Evolutionary conservation across 2,888 invertebrate species (phyloP).

Genomic region (Melangyna quadrimaculata): DNA sequence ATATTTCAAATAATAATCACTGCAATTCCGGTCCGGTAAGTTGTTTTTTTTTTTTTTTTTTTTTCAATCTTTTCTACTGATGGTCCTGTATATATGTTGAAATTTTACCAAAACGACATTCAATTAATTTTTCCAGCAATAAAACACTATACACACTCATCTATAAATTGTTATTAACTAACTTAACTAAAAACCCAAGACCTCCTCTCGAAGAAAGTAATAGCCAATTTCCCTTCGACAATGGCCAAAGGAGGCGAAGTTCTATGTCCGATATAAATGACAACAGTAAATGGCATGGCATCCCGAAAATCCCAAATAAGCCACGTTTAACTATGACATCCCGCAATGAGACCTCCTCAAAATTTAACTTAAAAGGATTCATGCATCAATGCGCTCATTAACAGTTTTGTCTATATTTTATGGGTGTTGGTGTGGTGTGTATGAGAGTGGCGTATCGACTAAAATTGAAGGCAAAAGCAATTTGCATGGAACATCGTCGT

Average conservation of each 20-base stretch:
- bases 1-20: slow-evolving; percentile 26
- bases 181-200: slow-evolving; percentile 18
- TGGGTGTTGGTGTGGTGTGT: neutral
- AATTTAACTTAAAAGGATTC: slow-evolving; percentile 56
- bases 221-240: slow-evolving; percentile 58
- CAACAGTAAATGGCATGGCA: slow-evolving; percentile 31
- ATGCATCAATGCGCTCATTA: slow-evolving; percentile 62
- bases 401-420: slow-evolving; percentile 1
- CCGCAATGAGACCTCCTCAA: slow-evolving; percentile 42
- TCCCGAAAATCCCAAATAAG: slow-evolving; percentile 30
- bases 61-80: neutral
- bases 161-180: slow-evolving; percentile 37
- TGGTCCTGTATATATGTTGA: neutral
- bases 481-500: slow-evolving; percentile 25
- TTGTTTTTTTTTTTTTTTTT: neutral
- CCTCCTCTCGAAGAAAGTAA: slow-evolving; percentile 29
- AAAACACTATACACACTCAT: slow-evolving; percentile 19
- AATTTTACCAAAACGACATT: slow-evolving; percentile 26
- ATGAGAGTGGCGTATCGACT: neutral
- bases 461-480: slow-evolving; percentile 29
- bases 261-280: slow-evolving; percentile 48
- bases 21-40: slow-evolving; percentile 24
- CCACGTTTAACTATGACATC: slow-evolving; percentile 38
- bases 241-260: slow-evolving; percentile 9
- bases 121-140: slow-evolving; percentile 39